Evolutionary conservation across 2,113 vertebrate species (phyloP), one percentile per base, ranked within the genome.

Genomic region (Apaloderma vittatum): DNA sequence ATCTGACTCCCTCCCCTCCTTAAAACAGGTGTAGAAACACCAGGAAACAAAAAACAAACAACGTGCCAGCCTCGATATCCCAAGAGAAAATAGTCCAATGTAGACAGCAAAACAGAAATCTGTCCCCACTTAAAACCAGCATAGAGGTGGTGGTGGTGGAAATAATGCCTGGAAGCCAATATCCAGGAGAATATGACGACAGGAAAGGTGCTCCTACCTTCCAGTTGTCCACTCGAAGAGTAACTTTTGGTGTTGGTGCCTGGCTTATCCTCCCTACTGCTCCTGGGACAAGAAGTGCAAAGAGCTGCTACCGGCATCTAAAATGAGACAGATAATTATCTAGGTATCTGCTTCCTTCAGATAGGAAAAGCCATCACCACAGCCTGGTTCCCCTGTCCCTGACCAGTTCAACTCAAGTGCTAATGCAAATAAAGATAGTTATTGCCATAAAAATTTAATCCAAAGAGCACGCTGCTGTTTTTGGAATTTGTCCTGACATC

Each of bases 331-430:
- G 71, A 27, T 3, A 37, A 26, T 66, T 57, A 32, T 52, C 54
- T n/a, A 40, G 12, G 0, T 22, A 52, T 3, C 17, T 36, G 15
- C 13, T 88, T 52, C 62, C 9, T 86, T 19, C 1, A 0, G 7
- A 15, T 3, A 61, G 40, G 20, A 70, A 76, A 55, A 67, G 4
- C 0, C 8, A 59, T 1, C 11, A 46, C 24, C 32, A 65, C 46
- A 37, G 9, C 21, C 15, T 45, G 21, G 11, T 63, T 71, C 81
- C n/a, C 43, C 19, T 21, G 15, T 11, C n/a, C 7, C 1, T 6
- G 7, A 81, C 29, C 1, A 2, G 22, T 11, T 85, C 70, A 84
- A 13, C 18, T 34, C 51, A 23, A 55, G 16, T 3, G 3, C 22
- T 45, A 29, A 62, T 36, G 11, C 36, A 45, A 86, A 76, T 23